Evolutionary conservation across 2,797 vertebrate species (phyloP).

Genomic region (Eospalax fontanierii): DNA sequence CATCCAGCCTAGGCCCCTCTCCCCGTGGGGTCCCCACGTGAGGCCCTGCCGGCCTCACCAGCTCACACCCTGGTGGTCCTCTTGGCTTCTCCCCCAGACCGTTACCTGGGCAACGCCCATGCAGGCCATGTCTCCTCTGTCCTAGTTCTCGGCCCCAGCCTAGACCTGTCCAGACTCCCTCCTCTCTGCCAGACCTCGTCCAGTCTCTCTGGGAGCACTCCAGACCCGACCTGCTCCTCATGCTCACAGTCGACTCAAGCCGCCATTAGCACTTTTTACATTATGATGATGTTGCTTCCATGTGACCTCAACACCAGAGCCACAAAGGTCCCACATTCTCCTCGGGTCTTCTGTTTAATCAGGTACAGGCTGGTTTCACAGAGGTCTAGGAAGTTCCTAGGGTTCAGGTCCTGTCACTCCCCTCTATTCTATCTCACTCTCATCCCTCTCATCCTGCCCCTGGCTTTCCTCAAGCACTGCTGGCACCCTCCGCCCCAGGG

Average conservation of each 20-base stretch:
- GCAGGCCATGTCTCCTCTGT: not conserved
- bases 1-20: not conserved
- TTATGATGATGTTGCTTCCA: not conserved
- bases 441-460: no score
- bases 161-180: no score
- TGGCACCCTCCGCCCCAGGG: accelerated
- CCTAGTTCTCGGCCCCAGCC: not conserved
- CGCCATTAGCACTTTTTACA: not conserved
- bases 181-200: accelerated
- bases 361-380: no score
- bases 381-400: accelerated
- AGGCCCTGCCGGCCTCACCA: no score
- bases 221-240: accelerated
- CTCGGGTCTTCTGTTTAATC: not conserved
- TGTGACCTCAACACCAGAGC: accelerated
- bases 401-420: accelerated
- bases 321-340: no score
- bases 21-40: not conserved
- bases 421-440: no score
- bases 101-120: not conserved
- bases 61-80: not conserved
- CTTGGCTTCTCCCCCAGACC: not conserved
- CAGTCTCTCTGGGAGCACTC: not conserved
- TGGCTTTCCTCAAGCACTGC: not conserved
- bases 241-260: not conserved